Evolutionary conservation across 1,140 invertebrate genomes (phyloP), one percentile per base, ranked within the genome.

Genomic region (Apocrypta bakeri): DNA sequence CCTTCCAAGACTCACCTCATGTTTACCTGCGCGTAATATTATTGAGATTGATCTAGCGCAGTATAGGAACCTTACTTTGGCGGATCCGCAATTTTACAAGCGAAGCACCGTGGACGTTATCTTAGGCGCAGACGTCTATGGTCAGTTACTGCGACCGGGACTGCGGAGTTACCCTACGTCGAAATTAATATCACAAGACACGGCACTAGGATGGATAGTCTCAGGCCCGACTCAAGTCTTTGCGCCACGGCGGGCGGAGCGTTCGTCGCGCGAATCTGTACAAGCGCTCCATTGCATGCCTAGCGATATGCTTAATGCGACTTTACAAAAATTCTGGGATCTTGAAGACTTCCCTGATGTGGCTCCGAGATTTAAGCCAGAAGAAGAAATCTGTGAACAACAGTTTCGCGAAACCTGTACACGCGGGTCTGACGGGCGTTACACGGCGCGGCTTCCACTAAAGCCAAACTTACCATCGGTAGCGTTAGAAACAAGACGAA

Each of bases 321-420:
- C 42, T 14, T 2, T 85, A 4, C 77, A 83, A 74, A 66, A 72
- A 12, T 86, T 84, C 37, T 86, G 84, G 85, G 61, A 74, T 6
- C 71, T 79, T 0, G 84, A 86, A n/a, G 83, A 84, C 25, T 1
- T 84, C 8, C 61, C 75, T 0, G 31, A 56, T 1, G 7, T 9
- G 2, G 0, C 37, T 12, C 48, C 8, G 4, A 42, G 7, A 11
- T 9, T 76, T 0, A 76, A 80, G 25, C 68, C 83, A 6, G 83
- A 84, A n/a, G 83, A 85, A 17, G 71, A 82, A 24, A 31, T n/a
- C 2, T 85, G 83, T 64, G 85, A 85, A 27, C 24, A 63, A 9
- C 48, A 66, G 9, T 85, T 81, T 73, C 1, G 2, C 4, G 25
- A 72, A 1, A 80, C 81, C 37, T 14, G 14, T 6, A 1, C 40